Conservation (phyloP, 2,888 invertebrate species). For the Macrophya annulata region DNA sequence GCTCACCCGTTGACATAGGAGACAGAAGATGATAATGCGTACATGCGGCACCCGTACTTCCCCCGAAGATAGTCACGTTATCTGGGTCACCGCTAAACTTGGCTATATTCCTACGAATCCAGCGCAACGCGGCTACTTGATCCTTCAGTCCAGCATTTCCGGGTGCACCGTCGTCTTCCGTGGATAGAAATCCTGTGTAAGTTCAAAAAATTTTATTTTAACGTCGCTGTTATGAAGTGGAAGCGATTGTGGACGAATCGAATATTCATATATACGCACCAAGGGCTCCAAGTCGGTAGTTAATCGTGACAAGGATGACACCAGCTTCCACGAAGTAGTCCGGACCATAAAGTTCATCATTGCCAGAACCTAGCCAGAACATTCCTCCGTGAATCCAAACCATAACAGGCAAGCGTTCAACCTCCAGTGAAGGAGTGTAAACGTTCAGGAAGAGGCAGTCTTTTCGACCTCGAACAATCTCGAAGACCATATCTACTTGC, state of each 20-base stretch:
- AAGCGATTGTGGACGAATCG: not conserved
- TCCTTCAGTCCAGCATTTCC: too few relatives aligned
- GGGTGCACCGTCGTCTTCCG: too few relatives aligned
- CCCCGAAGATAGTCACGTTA: conserved; percentile 80
- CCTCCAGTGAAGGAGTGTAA: conserved; percentile 73
- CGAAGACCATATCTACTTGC: too few relatives aligned
- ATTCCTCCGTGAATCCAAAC: conserved; percentile 80
- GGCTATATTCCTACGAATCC: too few relatives aligned
- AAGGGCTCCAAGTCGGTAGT: too few relatives aligned
- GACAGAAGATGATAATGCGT: too few relatives aligned
- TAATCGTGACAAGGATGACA: too few relatives aligned
- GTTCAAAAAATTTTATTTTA: not conserved
- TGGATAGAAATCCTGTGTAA: not conserved
- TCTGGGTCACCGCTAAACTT: too few relatives aligned
- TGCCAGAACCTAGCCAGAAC: conserved; percentile 68
- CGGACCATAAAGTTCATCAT: too few relatives aligned
- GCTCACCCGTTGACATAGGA: conserved; percentile 76
- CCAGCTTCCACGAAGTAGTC: too few relatives aligned
- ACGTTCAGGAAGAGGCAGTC: conserved; percentile 80
- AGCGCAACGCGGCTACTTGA: too few relatives aligned
- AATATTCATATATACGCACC: conserved; percentile 34
- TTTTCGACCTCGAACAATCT: conserved; percentile 71
- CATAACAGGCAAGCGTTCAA: conserved; percentile 80
- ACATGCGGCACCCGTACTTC: conserved; percentile 77
- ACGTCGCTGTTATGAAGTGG: not conserved